These are phyloP conservation scores for Chorisops tibialis DNA, from an alignment of 2,888 invertebrate species.

Conservation along the genomic window DNA sequence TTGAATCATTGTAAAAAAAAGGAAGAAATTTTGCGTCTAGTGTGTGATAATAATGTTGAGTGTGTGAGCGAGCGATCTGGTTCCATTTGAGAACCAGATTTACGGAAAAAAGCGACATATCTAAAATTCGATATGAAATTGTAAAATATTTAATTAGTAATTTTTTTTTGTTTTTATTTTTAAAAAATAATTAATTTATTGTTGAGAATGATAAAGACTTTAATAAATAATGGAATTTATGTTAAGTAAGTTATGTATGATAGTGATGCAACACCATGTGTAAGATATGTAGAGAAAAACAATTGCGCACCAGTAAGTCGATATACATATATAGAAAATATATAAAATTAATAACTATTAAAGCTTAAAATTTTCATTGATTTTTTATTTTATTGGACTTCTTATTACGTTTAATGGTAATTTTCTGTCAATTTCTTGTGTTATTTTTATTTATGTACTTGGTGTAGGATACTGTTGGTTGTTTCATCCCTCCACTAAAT, in stretches of 20 bases:
- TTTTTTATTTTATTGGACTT: background rate
- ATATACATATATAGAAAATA: slow-evolving; percentile 5
- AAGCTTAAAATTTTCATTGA: background rate
- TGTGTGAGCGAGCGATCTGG: background rate
- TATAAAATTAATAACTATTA: background rate
- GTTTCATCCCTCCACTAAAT: too few species aligned
- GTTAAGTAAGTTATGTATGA: slow-evolving; percentile 12
- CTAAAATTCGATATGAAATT: background rate
- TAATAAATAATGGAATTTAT: background rate
- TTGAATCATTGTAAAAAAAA: background rate
- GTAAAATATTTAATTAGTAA: slow-evolving; percentile 1
- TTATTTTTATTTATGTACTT: too few species aligned
- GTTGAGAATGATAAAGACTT: slow-evolving; percentile 20
- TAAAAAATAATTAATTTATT: slow-evolving; percentile 18
- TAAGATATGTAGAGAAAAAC: slow-evolving; percentile 23
- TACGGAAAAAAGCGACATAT: too few species aligned
- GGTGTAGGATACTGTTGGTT: too few species aligned
- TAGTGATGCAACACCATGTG: slow-evolving; percentile 9
- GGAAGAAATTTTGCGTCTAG: background rate
- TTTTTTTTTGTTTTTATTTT: too few species aligned
- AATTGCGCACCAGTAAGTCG: slow-evolving; percentile 9
- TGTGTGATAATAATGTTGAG: background rate
- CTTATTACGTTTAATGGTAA: too few species aligned
- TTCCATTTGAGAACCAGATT: background rate
- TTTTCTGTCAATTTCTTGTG: too few species aligned